Evolutionary conservation across 2,888 invertebrate genomes (phyloP).

Genomic region (Scaptodrosophila latifasciaeformis): DNA sequence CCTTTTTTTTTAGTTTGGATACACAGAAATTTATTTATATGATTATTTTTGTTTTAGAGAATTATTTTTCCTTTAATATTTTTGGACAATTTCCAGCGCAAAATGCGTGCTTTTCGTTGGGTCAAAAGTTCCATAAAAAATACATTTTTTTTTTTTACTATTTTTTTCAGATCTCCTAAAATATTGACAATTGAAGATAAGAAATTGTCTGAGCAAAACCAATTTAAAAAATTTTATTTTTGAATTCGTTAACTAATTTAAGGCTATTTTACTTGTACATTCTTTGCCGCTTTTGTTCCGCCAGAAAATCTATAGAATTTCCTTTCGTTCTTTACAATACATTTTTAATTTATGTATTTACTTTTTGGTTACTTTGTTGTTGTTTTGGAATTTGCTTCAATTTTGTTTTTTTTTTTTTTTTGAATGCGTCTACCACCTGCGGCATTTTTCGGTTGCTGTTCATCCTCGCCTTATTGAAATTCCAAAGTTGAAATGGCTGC

Average conservation of each 20-base stretch:
- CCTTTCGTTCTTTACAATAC: slow-evolving; percentile 7
- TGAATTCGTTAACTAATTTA: no score
- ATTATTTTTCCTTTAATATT: slow-evolving; percentile 28
- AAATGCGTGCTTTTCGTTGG: neutral
- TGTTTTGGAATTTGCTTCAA: slow-evolving; percentile 1
- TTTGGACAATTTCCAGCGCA: slow-evolving; percentile 57
- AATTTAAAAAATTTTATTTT: neutral
- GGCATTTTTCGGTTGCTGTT: slow-evolving; percentile 32
- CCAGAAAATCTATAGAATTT: neutral
- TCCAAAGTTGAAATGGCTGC: slow-evolving; percentile 67
- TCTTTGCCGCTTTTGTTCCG: neutral
- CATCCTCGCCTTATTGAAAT: slow-evolving; percentile 55
- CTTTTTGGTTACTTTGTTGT: slow-evolving; percentile 43
- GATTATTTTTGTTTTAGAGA: slow-evolving; percentile 16
- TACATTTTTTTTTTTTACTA: slow-evolving; percentile 69
- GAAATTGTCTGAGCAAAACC: slow-evolving; percentile 54
- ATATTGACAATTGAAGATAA: slow-evolving; percentile 68
- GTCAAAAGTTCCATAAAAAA: slow-evolving; percentile 8
- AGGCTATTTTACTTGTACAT: no score
- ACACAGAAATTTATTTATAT: slow-evolving; percentile 42
- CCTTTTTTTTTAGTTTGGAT: slow-evolving; percentile 45
- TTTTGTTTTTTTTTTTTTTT: slow-evolving; percentile 2
- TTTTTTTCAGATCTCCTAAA: slow-evolving; percentile 42
- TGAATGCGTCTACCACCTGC: slow-evolving; percentile 53
- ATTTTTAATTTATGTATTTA: slow-evolving; percentile 65